Evolutionary conservation across 1,140 invertebrate genomes (phyloP), one percentile per base, ranked within the genome.

Genomic region (silkworm (Bombyx mori)): DNA sequence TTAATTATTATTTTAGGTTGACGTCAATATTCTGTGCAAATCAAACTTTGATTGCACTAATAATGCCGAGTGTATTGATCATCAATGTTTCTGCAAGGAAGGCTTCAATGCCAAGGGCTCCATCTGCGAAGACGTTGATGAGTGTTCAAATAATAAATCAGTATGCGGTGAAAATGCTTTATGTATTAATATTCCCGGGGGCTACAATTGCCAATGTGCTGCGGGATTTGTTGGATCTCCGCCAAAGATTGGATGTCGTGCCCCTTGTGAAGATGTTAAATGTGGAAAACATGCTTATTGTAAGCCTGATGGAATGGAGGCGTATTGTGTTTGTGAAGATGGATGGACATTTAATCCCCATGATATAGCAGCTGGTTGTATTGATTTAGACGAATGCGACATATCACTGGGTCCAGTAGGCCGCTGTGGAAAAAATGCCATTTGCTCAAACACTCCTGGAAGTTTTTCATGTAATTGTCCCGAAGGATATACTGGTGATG

Each of bases 361-460:
- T 58, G 95, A 98, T 71, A 94, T 97, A 59, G 90, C 93, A 0
- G 95, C 95, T 46, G 96, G 96, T 57, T 98, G 96, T 76, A 91
- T 96, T 58, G 96, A 98, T 84, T 94, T 99, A 61, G 92, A 99
- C 78, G 98, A 99, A 89, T 99, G 98, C 77, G 95, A 96, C 69
- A 86, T 87, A 44, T 78, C 91, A 8, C 90, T 93, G 69, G 95
- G 95, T 56, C 92, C 92, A 7, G 93, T 90, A 47, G 95, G 95
- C 61, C 90, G 93, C 58, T 98, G 97, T 83, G 96, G 95, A 10
- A 85, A 88, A 60, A 96, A 97, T 79, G 93, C 96, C 7, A 77
- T 92, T n/a, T 98, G 97, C 78, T 91, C 91, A 6, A 98, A 98
- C 73, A 91, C 90, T 1, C 90, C 92, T 7, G 96, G 96, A 54